Conservation (phyloP, 2,113 vertebrate species). For the Megaceryle maxima region DNA sequence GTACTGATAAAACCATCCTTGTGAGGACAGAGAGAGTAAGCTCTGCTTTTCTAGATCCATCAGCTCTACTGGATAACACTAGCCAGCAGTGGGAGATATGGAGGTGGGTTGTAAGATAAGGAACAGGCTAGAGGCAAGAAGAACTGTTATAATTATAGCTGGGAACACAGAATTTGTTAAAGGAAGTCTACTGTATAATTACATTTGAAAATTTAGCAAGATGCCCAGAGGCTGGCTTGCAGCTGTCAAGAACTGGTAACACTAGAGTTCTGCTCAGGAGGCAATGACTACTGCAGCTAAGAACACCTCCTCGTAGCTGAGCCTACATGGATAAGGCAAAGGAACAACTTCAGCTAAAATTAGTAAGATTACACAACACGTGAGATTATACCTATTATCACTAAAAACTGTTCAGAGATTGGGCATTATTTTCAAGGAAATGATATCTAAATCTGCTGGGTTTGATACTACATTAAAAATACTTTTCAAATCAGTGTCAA, state of each 20-base stretch:
- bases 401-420: not conserved
- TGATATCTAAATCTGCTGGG: not conserved
- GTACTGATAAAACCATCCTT: not conserved
- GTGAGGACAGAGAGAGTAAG: constrained; percentile 6
- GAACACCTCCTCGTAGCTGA: constrained; percentile 23
- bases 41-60: constrained; percentile 33
- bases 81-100: constrained; percentile 72
- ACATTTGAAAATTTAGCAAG: constrained; percentile 83
- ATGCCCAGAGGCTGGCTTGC: constrained; percentile 81
- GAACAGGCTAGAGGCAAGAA: constrained; percentile 76
- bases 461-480: not conserved
- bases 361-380: not conserved
- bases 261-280: constrained; percentile 67
- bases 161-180: constrained; percentile 79
- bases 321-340: constrained; percentile 12
- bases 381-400: not conserved
- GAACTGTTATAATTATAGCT: constrained; percentile 78
- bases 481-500: not conserved
- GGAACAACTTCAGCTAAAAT: constrained; percentile 5
- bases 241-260: constrained; percentile 79
- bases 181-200: constrained; percentile 85
- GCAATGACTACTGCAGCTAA: constrained; percentile 46
- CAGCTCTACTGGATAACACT: constrained; percentile 48
- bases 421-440: not conserved
- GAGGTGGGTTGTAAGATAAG: constrained; percentile 72